These are phyloP conservation scores for Holothuria glaberrima DNA, from an alignment of 35 echinoderm and acorn worm species.

Conservation along the genomic window DNA sequence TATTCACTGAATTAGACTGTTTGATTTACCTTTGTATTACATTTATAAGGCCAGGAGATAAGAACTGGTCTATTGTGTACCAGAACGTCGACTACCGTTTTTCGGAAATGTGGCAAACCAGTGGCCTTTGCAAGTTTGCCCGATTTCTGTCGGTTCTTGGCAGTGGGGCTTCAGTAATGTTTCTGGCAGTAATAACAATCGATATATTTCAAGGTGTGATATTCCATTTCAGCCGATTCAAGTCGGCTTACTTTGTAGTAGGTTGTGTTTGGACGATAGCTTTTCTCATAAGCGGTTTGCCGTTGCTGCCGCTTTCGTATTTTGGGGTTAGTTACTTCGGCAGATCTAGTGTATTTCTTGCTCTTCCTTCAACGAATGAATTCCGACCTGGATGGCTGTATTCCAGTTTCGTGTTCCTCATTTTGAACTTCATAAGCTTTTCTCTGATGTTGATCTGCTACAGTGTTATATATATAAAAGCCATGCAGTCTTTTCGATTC, in stretches of 20 bases:
- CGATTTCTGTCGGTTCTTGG: conserved; percentile 55
- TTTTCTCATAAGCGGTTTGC: conserved; percentile 48
- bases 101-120: conserved; percentile 41
- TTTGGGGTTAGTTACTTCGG: conserved; percentile 51
- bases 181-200: conserved; percentile 55
- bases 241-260: conserved; percentile 3
- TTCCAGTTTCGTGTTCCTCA: conserved; percentile 70
- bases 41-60: too few relatives aligned
- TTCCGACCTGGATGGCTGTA: conserved; percentile 72
- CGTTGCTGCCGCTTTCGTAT: conserved; percentile 30
- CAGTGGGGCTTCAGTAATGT: conserved; percentile 73
- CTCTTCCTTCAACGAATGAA: conserved; percentile 59
- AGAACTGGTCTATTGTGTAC: too few relatives aligned
- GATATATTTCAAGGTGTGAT: conserved; percentile 56
- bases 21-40: too few relatives aligned
- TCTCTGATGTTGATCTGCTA: conserved; percentile 67
- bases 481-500: conserved; percentile 9
- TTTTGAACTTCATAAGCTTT: conserved; percentile 69
- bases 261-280: conserved; percentile 32
- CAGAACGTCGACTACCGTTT: conserved; percentile 40
- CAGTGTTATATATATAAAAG: conserved; percentile 62
- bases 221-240: conserved; percentile 47
- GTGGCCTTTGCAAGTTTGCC: conserved; percentile 52
- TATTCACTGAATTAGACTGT: too few relatives aligned
- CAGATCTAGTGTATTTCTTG: conserved; percentile 56